Percentiles rank a stretch among this genome's conserved stretches.
Conservation (phyloP, 1,140 invertebrate species). For the Bombus superbus region DNA sequence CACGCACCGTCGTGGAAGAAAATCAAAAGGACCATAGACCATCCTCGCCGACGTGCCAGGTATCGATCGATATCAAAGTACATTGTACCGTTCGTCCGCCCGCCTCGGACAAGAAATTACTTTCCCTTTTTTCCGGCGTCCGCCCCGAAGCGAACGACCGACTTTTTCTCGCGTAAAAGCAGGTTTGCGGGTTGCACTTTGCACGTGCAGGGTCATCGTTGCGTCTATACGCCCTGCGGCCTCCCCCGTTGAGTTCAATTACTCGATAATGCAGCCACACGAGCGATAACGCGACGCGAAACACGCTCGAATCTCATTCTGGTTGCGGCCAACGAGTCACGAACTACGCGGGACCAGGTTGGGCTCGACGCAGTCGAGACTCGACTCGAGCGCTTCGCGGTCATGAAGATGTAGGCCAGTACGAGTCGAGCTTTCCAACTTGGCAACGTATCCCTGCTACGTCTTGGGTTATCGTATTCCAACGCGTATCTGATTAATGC, state of each 20-base stretch:
- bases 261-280: constrained; percentile 38
- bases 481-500: background rate
- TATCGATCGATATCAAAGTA: too few relatives aligned
- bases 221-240: constrained; percentile 7
- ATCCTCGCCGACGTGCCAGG: too few relatives aligned
- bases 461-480: background rate
- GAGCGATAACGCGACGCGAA: constrained; percentile 50
- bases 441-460: background rate
- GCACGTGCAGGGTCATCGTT: constrained; percentile 50
- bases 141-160: background rate
- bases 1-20: too few relatives aligned
- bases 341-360: background rate
- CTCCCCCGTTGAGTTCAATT: constrained; percentile 37
- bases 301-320: background rate
- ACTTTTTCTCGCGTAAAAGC: constrained; percentile 41
- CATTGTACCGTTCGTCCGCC: too few relatives aligned
- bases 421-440: background rate
- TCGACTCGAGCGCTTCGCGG: background rate
- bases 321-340: background rate
- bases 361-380: too few relatives aligned
- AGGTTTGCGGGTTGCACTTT: constrained; percentile 54
- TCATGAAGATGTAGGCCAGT: constrained; percentile 11
- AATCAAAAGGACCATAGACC: too few relatives aligned
- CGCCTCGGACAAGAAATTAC: background rate
- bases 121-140: constrained; percentile 18